Evolutionary conservation across 2,888 invertebrate genomes (phyloP).

Genomic region (Chrysolina haemoptera): DNA sequence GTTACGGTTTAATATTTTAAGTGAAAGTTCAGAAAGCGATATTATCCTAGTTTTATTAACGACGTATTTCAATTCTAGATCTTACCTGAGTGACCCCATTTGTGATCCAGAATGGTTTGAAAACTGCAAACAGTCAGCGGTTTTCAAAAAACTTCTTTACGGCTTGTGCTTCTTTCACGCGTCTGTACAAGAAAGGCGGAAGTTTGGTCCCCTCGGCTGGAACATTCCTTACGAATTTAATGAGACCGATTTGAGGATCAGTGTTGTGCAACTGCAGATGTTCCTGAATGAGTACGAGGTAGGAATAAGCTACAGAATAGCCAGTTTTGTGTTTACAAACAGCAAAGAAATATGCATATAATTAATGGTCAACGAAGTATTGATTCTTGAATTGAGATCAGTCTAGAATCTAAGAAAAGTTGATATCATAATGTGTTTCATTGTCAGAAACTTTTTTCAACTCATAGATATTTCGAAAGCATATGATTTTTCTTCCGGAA

Average conservation of each 20-base stretch:
- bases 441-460: background rate
- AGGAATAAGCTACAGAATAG: conserved; percentile 52
- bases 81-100: conserved; percentile 89
- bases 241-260: conserved; percentile 93
- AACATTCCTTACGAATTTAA: conserved; percentile 97
- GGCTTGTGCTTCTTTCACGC: conserved; percentile 96
- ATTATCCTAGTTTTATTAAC: too few species aligned
- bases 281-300: conserved; percentile 86
- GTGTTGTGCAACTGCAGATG: conserved; percentile 90
- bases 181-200: conserved; percentile 89
- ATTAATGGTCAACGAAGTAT: too few species aligned
- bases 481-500: too few species aligned
- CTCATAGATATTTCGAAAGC: too few species aligned
- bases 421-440: too few species aligned
- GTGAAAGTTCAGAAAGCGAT: too few species aligned
- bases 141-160: conserved; percentile 89
- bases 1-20: too few species aligned
- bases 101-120: conserved; percentile 91
- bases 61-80: conserved; percentile 61
- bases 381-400: too few species aligned
- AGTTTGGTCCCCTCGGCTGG: conserved; percentile 96
- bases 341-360: too few species aligned
- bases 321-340: background rate
- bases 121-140: conserved; percentile 80
- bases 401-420: too few species aligned